A percentile compares a stretch with the other conserved stretches of the same genome.
These are phyloP conservation scores for Thecophora atra DNA, from an alignment of 2,888 invertebrate genomes.

Conservation along the genomic window DNA sequence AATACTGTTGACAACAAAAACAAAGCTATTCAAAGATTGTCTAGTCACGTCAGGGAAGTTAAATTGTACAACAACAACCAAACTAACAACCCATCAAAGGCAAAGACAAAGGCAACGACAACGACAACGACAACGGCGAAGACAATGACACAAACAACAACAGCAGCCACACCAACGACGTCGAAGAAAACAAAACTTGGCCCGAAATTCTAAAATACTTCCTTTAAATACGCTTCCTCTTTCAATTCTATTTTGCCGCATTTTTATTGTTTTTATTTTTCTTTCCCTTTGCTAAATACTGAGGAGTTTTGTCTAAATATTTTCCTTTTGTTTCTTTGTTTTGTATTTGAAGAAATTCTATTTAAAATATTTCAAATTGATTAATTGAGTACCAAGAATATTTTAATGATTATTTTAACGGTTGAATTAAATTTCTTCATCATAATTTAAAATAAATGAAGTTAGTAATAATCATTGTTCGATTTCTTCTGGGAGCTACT, in stretches of 20 bases:
- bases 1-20: constrained; percentile 1
- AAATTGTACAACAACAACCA: constrained; percentile 8
- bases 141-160: background rate
- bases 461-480: too few species aligned
- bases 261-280: background rate
- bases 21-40: constrained; percentile 4
- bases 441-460: too few species aligned
- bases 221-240: background rate
- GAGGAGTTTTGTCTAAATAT: background rate
- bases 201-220: constrained; percentile 4
- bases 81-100: background rate
- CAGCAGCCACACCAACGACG: background rate
- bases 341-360: constrained; percentile 1
- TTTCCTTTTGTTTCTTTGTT: background rate
- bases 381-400: background rate
- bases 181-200: background rate
- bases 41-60: background rate
- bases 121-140: background rate
- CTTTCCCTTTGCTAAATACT: background rate
- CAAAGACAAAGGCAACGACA: constrained; percentile 4
- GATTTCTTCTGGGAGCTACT: too few species aligned
- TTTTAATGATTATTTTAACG: background rate
- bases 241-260: background rate
- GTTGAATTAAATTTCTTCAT: too few species aligned
- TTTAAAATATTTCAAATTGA: background rate